These are phyloP conservation scores for Mylabris sibirica DNA, from an alignment of 2,888 invertebrate genomes.

Conservation along the genomic window DNA sequence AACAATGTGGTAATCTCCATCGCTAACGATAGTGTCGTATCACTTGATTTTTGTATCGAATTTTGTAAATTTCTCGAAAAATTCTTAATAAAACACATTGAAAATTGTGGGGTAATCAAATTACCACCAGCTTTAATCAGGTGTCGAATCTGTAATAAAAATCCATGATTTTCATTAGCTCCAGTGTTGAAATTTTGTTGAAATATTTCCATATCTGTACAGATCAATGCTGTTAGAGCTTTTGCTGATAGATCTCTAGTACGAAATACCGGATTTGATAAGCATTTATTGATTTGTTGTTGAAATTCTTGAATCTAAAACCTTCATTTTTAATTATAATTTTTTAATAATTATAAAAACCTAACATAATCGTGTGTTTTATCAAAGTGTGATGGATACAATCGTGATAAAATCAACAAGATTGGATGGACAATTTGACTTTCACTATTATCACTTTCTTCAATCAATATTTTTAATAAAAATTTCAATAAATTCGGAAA, in stretches of 20 bases:
- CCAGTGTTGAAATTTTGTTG: slow-evolving; percentile 39
- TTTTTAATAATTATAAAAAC: not conserved
- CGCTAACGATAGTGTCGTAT: slow-evolving; percentile 52
- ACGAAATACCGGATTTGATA: slow-evolving; percentile 71
- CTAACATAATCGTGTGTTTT: slow-evolving; percentile 70
- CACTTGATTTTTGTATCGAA: slow-evolving; percentile 46
- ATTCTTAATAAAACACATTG: slow-evolving; percentile 14
- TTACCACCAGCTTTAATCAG: slow-evolving; percentile 46
- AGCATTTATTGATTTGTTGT: slow-evolving; percentile 70
- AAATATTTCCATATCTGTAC: slow-evolving; percentile 54
- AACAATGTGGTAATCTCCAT: slow-evolving; percentile 52
- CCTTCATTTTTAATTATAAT: slow-evolving; percentile 30
- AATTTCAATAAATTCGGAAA: slow-evolving; percentile 71
- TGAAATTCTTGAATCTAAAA: slow-evolving; percentile 72
- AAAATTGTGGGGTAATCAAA: slow-evolving; percentile 33
- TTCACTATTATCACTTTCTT: slow-evolving; percentile 56
- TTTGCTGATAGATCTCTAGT: slow-evolving; percentile 77
- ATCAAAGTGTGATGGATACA: slow-evolving; percentile 79
- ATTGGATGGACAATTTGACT: slow-evolving; percentile 78
- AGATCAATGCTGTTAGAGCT: slow-evolving; percentile 71
- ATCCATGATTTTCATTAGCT: slow-evolving; percentile 66
- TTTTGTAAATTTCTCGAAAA: slow-evolving; percentile 43
- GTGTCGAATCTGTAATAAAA: slow-evolving; percentile 65
- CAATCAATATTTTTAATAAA: slow-evolving; percentile 54
- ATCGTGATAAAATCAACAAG: slow-evolving; percentile 76